A percentile compares a stretch with the other conserved stretches of the same genome.
phyloP scores from a whole-genome alignment of 2,888 invertebrate genomes.

The Dichetophora obliterata region DNA sequence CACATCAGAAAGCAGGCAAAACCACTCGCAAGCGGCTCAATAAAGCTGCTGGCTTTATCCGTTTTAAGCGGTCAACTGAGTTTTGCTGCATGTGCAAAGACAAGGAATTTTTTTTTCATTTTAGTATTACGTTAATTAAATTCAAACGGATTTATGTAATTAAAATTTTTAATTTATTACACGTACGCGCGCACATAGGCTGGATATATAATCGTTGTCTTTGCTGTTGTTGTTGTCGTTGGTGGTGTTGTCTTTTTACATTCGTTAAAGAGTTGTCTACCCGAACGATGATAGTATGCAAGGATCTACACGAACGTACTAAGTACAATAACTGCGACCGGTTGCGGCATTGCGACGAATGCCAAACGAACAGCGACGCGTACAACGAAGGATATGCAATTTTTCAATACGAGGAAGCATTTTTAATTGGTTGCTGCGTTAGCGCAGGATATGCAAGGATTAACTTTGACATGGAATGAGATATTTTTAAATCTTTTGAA shows the following conservation, averaged over 20 bases:
- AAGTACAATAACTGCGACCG: background rate
- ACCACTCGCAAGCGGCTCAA: conserved; percentile 16
- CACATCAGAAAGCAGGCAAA: conserved; percentile 4
- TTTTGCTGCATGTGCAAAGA: background rate
- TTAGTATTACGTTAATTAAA: conserved; percentile 40
- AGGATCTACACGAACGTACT: background rate
- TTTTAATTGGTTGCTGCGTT: conserved; percentile 36
- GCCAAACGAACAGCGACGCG: conserved; percentile 41
- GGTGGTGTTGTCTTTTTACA: conserved; percentile 50
- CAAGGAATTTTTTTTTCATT: background rate
- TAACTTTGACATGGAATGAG: background rate
- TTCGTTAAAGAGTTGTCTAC: background rate
- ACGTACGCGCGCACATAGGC: conserved; percentile 3
- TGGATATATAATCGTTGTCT: background rate
- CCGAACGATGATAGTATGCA: background rate
- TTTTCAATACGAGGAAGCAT: conserved; percentile 34
- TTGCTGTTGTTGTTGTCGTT: conserved; percentile 29
- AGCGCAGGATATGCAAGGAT: background rate
- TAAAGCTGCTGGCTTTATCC: conserved; percentile 14
- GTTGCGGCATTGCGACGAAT: background rate
- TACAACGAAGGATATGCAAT: conserved; percentile 47
- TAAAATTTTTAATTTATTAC: conserved; percentile 36
- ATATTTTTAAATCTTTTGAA: background rate
- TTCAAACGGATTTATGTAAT: conserved; percentile 49
- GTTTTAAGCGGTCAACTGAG: conserved; percentile 17